A percentile compares a stretch with the other conserved stretches of the same genome.
Conservation (phyloP, 2,888 invertebrate genomes). For the Mesorhabditis belari region DNA sequence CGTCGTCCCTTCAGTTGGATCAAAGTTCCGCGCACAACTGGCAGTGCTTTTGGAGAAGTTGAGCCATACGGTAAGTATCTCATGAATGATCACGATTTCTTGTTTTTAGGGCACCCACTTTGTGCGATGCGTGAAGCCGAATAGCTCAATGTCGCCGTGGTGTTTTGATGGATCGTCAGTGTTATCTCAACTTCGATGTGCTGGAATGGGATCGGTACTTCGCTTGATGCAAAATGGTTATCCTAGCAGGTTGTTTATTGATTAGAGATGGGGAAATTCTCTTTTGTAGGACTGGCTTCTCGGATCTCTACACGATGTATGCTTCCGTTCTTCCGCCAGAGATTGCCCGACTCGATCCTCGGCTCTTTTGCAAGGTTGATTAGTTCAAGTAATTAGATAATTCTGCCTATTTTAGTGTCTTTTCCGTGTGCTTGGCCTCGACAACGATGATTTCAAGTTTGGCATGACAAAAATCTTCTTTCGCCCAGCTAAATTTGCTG, state of each 20-base stretch:
- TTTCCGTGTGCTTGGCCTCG: constrained; percentile 83
- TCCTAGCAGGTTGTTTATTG: too few relatives aligned
- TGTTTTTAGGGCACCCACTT: constrained; percentile 81
- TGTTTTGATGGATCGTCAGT: constrained; percentile 60
- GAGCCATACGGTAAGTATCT: constrained; percentile 65
- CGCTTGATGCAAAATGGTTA: constrained; percentile 93
- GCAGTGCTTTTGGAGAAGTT: constrained; percentile 86
- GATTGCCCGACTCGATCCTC: constrained; percentile 72
- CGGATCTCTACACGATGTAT: constrained; percentile 84
- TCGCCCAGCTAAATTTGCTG: constrained; percentile 93
- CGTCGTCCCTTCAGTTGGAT: constrained; percentile 82
- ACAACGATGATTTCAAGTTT: constrained; percentile 88
- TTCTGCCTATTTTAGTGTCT: constrained; percentile 66
- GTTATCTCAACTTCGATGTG: constrained; percentile 86
- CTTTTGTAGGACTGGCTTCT: constrained; percentile 80
- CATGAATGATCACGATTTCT: background rate
- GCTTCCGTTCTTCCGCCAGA: constrained; percentile 75
- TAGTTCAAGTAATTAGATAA: background rate
- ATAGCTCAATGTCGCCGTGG: constrained; percentile 72
- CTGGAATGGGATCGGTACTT: constrained; percentile 87
- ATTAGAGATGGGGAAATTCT: too few relatives aligned
- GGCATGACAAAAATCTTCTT: constrained; percentile 95
- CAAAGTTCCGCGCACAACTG: constrained; percentile 87
- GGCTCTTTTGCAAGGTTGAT: constrained; percentile 84
- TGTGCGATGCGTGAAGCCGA: constrained; percentile 93